A percentile compares a stretch with the other conserved stretches of the same genome.
Conservation (phyloP, 2,888 invertebrate species). For the Agelastica alni region DNA sequence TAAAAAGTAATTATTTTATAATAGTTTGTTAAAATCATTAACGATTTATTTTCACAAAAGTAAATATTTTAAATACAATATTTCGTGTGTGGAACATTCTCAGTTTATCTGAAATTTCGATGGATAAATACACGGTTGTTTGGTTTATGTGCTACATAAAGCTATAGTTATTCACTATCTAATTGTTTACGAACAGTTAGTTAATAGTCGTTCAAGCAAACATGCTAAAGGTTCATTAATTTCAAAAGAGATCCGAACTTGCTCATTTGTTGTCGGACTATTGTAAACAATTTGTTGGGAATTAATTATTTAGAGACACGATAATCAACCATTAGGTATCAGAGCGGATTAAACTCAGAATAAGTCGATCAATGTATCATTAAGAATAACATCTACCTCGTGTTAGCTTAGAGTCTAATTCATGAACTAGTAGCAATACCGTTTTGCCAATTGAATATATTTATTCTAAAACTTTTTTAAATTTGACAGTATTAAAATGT, state of each 20-base stretch:
- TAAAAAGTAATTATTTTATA: too few relatives aligned
- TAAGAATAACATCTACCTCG: too few relatives aligned
- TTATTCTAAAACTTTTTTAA: too few relatives aligned
- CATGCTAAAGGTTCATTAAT: conserved; percentile 17
- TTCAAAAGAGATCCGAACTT: conserved; percentile 12
- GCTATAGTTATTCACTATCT: background rate
- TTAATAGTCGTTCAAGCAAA: conserved; percentile 12
- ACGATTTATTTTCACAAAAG: too few relatives aligned
- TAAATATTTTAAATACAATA: too few relatives aligned
- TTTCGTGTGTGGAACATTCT: too few relatives aligned
- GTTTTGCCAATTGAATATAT: too few relatives aligned
- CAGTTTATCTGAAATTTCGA: too few relatives aligned
- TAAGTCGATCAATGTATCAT: conserved; percentile 2
- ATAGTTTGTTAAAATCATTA: too few relatives aligned
- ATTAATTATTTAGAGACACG: conserved; percentile 16
- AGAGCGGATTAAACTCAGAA: background rate
- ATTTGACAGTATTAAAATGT: too few relatives aligned
- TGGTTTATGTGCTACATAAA: background rate
- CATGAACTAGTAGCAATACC: too few relatives aligned
- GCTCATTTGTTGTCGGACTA: conserved; percentile 17
- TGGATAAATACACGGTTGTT: background rate
- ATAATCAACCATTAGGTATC: conserved; percentile 13
- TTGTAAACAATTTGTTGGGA: conserved; percentile 11
- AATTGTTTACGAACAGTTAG: conserved; percentile 13
- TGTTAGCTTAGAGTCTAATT: too few relatives aligned